A percentile compares a stretch with the other conserved stretches of the same genome.
These are phyloP conservation scores for Gastrophryne carolinensis DNA, from an alignment of 2,797 vertebrate species.

Conservation along the genomic window DNA sequence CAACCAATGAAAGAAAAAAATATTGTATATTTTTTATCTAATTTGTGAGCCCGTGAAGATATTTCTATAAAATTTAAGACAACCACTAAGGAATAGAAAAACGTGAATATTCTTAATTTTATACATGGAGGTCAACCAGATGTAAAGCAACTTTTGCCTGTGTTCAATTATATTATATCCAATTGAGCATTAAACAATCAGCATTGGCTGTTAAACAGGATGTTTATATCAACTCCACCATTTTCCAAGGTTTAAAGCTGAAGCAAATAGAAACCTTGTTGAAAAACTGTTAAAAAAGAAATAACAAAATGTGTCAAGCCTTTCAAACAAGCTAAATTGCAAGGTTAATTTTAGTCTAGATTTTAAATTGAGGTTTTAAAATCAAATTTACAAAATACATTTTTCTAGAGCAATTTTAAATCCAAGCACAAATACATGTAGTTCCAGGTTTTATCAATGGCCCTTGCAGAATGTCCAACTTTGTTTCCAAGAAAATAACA, in stretches of 20 bases:
- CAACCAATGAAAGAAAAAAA: slow-evolving; percentile 58
- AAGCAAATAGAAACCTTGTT: not conserved
- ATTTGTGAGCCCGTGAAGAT: slow-evolving; percentile 58
- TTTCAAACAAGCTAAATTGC: no score
- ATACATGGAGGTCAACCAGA: slow-evolving; percentile 30
- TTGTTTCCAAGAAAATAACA: no score
- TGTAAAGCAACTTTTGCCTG: slow-evolving; percentile 15
- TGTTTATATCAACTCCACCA: slow-evolving; percentile 25
- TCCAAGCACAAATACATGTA: no score
- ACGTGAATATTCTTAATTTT: slow-evolving; percentile 43
- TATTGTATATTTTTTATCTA: slow-evolving; percentile 53
- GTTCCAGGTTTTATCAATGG: no score
- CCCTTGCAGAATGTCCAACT: no score
- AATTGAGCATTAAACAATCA: slow-evolving; percentile 21
- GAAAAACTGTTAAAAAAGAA: no score
- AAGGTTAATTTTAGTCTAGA: no score
- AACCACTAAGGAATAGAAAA: slow-evolving; percentile 56
- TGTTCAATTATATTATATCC: not conserved
- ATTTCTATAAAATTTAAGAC: slow-evolving; percentile 61
- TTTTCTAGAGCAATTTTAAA: no score
- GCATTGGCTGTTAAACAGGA: slow-evolving; percentile 7
- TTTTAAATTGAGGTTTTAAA: no score
- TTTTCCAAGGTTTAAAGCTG: slow-evolving; percentile 15
- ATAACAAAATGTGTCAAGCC: no score
- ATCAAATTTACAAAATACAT: no score